Conservation (phyloP, 2,113 vertebrate species). For the Heptranchias perlo region DNA sequence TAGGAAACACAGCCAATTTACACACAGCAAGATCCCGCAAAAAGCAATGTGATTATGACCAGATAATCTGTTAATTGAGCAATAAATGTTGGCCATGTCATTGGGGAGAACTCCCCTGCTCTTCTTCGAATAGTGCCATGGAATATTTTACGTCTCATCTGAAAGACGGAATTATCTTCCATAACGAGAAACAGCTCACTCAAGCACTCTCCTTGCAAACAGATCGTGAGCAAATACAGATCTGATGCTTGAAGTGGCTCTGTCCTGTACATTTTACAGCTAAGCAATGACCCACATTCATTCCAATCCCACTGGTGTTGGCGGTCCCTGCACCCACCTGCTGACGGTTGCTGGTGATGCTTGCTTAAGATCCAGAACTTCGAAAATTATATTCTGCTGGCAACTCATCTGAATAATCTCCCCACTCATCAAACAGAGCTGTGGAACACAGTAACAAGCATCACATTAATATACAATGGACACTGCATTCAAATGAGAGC, state of each 20-base stretch:
- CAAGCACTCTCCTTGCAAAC: background rate
- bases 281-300: background rate
- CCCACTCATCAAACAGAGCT: constrained; percentile 70
- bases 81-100: background rate
- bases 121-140: no score
- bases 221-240: background rate
- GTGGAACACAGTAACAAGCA: constrained; percentile 49
- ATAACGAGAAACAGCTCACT: background rate
- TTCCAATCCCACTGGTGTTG: background rate
- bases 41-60: no score
- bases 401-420: constrained; percentile 66
- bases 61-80: no score
- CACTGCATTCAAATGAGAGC: background rate
- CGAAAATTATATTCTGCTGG: constrained; percentile 52
- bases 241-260: background rate
- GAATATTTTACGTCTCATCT: no score
- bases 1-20: no score
- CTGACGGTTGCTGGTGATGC: constrained; percentile 45
- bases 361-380: constrained; percentile 48
- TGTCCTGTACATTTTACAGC: background rate
- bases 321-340: constrained; percentile 39
- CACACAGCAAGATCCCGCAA: no score
- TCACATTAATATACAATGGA: background rate
- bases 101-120: no score
- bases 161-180: background rate